Conservation (phyloP, 2,113 vertebrate species). For the Anhinga anhinga region DNA sequence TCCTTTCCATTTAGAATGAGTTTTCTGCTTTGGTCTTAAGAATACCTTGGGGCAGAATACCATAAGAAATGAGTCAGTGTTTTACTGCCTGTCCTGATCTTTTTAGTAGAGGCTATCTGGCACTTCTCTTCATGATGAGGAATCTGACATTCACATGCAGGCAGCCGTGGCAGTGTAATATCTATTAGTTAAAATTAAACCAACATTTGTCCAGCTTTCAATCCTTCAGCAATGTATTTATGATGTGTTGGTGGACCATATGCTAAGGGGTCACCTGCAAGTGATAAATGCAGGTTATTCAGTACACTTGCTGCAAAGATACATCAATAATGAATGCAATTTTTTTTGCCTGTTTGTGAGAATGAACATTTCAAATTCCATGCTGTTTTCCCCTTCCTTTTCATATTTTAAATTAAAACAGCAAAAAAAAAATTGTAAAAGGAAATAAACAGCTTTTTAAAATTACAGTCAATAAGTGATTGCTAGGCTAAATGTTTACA, state of each 20-base stretch:
- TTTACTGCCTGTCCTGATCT: not conserved
- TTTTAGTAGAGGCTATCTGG: not conserved
- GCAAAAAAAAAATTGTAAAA: not conserved
- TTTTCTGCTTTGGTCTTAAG: not conserved
- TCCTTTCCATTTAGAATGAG: not conserved
- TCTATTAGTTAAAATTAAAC: slow-evolving; percentile 38
- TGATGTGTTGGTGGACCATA: not conserved
- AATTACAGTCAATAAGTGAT: not conserved
- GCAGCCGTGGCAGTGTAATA: not conserved
- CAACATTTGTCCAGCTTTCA: slow-evolving; percentile 1
- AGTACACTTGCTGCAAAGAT: not conserved
- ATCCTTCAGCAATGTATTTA: not conserved
- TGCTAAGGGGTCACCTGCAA: not conserved
- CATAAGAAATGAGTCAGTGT: slow-evolving; percentile 32
- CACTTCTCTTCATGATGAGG: not conserved
- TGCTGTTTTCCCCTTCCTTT: not conserved
- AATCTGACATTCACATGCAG: not conserved
- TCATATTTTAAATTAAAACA: slow-evolving; percentile 7
- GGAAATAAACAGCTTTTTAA: not conserved
- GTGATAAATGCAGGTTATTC: not conserved
- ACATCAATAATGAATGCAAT: not conserved
- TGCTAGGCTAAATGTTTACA: not conserved
- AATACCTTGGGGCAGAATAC: not conserved
- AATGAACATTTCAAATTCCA: not conserved
- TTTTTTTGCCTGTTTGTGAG: not conserved